These are phyloP conservation scores for Ardeotis arabs DNA, from an alignment of 2,113 vertebrate genomes.

Conservation along the genomic window DNA sequence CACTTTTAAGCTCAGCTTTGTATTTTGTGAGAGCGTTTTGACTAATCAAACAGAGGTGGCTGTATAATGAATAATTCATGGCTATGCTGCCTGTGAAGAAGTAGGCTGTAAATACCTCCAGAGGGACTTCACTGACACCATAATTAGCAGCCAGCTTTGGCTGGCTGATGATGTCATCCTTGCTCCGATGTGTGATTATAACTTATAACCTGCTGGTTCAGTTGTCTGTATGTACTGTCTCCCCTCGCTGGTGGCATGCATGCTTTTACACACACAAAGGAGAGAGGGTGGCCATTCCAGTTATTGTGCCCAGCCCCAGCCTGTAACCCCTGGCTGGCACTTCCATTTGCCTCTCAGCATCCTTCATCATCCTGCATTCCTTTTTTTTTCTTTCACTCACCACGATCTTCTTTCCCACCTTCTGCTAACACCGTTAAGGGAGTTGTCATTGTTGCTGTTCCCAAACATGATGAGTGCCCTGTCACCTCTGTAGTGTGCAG, in stretches of 20 bases:
- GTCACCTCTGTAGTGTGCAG: too few relatives aligned
- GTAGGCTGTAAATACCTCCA: slow-evolving; percentile 22
- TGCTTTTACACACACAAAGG: neutral
- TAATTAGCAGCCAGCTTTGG: slow-evolving; percentile 12
- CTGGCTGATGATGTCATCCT: neutral
- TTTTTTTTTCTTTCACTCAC: neutral
- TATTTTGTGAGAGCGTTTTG: slow-evolving; percentile 3
- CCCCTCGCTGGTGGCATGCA: rapidly evolving
- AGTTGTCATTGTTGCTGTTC: neutral
- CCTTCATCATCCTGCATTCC: rapidly evolving
- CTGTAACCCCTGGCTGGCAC: neutral
- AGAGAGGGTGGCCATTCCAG: rapidly evolving
- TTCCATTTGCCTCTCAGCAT: neutral
- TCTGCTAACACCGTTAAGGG: neutral
- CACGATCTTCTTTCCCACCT: neutral
- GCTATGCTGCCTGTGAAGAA: neutral
- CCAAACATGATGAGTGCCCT: neutral
- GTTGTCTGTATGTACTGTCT: neutral
- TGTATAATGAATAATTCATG: slow-evolving; percentile 44
- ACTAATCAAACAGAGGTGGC: slow-evolving; percentile 44
- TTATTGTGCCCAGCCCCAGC: neutral
- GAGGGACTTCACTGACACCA: neutral
- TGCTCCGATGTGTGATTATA: neutral
- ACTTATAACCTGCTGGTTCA: neutral
- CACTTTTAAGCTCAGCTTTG: neutral